Evolutionary conservation across 2,797 vertebrate species (phyloP), one percentile per base, ranked within the genome.

Genomic region (Tarsius wallacei): DNA sequence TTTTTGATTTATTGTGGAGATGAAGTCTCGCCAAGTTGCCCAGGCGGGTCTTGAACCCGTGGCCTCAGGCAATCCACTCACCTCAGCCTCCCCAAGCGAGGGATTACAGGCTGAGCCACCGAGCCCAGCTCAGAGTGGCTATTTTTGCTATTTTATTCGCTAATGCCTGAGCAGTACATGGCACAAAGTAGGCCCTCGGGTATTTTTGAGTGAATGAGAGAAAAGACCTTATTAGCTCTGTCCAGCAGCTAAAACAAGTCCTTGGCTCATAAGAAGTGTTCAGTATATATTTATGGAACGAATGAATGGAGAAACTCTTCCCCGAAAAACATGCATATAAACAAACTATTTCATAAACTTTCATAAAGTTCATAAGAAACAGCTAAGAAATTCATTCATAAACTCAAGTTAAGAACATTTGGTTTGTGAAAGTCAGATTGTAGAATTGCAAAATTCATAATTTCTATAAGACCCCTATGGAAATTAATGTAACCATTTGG

Each of bases 211-310:
- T n/a, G n/a, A n/a, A n/a, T n/a, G n/a, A n/a, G n/a, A n/a, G n/a
- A n/a, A n/a, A n/a, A n/a, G n/a, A n/a, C 68, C 22, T 63, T 83
- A 57, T 15, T 16, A 15, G 49, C 74, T 94, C 88, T 78, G 31
- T 88, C 87, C 6, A 42, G 83, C 55, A 88, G 57, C 17, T 91
- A 78, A 84, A 88, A 77, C 31, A 91, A 70, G 31, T 59, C 8
- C 49, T 93, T 87, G 51, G 22, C 33, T 95, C n/a, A 88, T 76
- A 76, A 76, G 70, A 77, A 42, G 42, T 87, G 10, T 91, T 61
- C 4, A 70, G 0, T 83, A 94, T 83, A n/a, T 86, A n/a, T 80
- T 90, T 87, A 85, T 77, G 68, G 68, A 49, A 59, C 81, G 47
- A 88, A 55, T 64, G 49, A 70, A 74, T 73, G 36, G 61, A 96